Evolutionary conservation across 2,888 invertebrate genomes (phyloP).

Genomic region (Zeuzera pyrina): DNA sequence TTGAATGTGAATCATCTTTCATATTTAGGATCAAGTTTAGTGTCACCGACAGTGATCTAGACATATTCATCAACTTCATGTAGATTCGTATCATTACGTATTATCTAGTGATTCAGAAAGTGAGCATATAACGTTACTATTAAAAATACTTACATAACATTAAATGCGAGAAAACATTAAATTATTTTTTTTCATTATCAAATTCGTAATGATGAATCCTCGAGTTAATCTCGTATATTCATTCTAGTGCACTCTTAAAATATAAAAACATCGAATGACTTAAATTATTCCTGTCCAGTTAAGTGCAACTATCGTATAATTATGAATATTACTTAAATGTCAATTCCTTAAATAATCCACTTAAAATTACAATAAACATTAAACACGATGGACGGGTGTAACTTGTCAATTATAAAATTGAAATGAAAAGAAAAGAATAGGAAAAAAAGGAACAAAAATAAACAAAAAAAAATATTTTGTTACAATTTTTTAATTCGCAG

Average conservation of each 20-base stretch:
- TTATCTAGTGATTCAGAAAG: slow-evolving; percentile 40
- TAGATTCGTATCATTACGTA: too few relatives aligned
- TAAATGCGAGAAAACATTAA: slow-evolving; percentile 43
- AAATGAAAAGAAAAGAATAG: slow-evolving; percentile 25
- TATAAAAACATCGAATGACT: slow-evolving; percentile 57
- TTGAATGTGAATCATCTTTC: too few relatives aligned
- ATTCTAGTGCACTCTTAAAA: slow-evolving; percentile 55
- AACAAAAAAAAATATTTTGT: slow-evolving; percentile 57
- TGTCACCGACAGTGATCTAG: too few relatives aligned
- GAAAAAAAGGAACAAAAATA: slow-evolving; percentile 48
- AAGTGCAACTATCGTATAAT: slow-evolving; percentile 59
- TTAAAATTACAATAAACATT: slow-evolving; percentile 65
- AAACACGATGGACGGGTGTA: slow-evolving; percentile 72
- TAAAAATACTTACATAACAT: slow-evolving; percentile 43
- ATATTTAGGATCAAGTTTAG: too few relatives aligned
- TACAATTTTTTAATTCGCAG: slow-evolving; percentile 73
- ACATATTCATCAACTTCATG: neutral
- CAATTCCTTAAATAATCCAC: slow-evolving; percentile 64
- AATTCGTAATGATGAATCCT: slow-evolving; percentile 50
- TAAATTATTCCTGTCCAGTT: slow-evolving; percentile 50
- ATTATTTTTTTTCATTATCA: slow-evolving; percentile 42
- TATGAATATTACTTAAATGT: slow-evolving; percentile 43
- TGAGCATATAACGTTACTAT: slow-evolving; percentile 38
- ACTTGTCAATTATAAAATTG: slow-evolving; percentile 55
- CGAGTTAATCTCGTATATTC: slow-evolving; percentile 27